phyloP scores from a whole-genome alignment of 2,797 vertebrate species.

The Rhinella marina region DNA sequence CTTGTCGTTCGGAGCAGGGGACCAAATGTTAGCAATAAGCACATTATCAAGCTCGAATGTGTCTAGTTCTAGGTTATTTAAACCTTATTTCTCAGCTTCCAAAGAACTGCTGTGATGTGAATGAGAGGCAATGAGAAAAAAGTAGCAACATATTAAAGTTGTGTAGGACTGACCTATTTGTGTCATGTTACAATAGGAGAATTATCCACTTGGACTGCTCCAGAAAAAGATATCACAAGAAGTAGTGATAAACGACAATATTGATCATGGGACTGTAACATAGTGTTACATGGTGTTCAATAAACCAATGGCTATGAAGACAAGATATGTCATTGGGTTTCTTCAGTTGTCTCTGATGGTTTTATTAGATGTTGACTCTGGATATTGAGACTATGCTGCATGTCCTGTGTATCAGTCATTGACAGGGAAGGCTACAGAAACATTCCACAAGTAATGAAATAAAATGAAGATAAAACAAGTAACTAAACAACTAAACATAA shows the following conservation, averaged over 20 bases:
- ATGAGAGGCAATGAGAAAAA: conserved; percentile 17
- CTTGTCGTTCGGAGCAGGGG: background rate
- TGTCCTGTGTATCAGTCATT: conserved; percentile 6
- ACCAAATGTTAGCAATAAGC: background rate
- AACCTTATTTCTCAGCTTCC: background rate
- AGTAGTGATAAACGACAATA: conserved; percentile 35
- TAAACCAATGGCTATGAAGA: background rate
- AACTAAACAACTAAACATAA: background rate
- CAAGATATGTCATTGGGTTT: background rate
- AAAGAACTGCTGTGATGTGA: background rate
- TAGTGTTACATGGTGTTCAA: conserved; percentile 12
- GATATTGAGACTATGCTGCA: background rate
- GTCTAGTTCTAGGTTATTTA: background rate
- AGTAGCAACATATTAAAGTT: conserved; percentile 12
- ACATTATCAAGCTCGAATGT: background rate
- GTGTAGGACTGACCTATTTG: conserved; percentile 40
- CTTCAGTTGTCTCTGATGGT: background rate
- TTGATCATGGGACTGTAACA: conserved; percentile 22
- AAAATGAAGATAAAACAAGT: background rate
- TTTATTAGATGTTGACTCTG: background rate
- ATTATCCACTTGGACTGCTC: conserved; percentile 26
- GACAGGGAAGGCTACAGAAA: background rate
- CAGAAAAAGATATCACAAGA: conserved; percentile 19
- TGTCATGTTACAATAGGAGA: conserved; percentile 26
- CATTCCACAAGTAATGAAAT: background rate